Conservation (phyloP, 2,113 vertebrate genomes). For the Mixornis gularis region DNA sequence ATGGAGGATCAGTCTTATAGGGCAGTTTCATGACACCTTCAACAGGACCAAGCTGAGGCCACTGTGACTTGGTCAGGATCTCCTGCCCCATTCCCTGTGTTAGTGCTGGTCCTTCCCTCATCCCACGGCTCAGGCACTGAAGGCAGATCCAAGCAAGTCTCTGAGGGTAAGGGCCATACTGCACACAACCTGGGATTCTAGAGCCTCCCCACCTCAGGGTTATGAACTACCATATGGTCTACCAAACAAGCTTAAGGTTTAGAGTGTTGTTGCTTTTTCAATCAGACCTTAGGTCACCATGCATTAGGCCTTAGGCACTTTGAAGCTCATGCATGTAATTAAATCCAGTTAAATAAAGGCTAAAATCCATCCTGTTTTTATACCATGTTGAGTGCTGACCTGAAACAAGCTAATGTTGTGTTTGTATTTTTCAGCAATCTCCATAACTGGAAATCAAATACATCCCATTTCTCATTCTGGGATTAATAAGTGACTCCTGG, state of each 20-base stretch:
- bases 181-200: not conserved
- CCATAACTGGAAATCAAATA: not conserved
- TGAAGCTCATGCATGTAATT: not conserved
- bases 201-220: not conserved
- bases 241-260: slow-evolving; percentile 17
- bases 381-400: not conserved
- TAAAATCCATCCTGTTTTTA: slow-evolving; percentile 7
- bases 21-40: not conserved
- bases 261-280: not conserved
- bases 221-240: not conserved
- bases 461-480: not conserved
- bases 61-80: not conserved
- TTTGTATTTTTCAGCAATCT: not conserved
- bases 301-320: not conserved
- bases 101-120: not conserved
- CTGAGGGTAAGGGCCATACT: fast-evolving
- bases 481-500: not conserved
- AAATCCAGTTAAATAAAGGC: slow-evolving; percentile 16
- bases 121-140: not conserved
- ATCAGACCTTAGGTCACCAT: not conserved
- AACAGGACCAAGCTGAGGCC: not conserved
- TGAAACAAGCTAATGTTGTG: not conserved
- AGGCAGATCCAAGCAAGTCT: not conserved
- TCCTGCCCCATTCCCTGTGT: not conserved
- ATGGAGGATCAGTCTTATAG: not conserved